Base-by-base conservation (phyloP, 2,113 vertebrate genomes). In the Neodon shergylaensis region DNA sequence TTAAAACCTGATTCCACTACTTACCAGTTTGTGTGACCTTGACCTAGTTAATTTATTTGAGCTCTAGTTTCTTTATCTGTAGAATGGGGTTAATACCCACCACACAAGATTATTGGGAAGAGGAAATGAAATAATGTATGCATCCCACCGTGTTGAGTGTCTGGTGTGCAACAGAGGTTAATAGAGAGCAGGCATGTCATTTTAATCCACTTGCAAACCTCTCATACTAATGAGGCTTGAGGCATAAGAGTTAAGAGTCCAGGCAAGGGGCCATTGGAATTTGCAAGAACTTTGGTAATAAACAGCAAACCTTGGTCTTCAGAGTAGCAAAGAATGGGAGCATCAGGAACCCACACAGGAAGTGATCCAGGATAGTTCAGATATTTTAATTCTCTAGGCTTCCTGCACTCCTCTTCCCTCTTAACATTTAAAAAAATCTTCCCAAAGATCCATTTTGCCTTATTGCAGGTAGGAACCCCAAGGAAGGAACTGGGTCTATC, bases 21-120 rank as follows among this genome's bases (percentile, higher is more conserved):
- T 88, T 88, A 82, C 26, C 52, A 77, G 33, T 22, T 94, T 49
- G 36, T 28, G 42, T 86, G 39, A 13, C 14, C 39, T 79, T 66
- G 82, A 81, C 42, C 44, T 81, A 47, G 28, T 81, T 92, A 42
- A 83, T 94, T 76, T 65, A 26, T 58, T 63, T 94, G 84, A 94
- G 26, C 36, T 54, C 92, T 79, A 11, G 52, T 87, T 89, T 83
- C 63, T 92, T 93, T 47, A 87, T 63, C 83, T 95, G 22, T 83
- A 74, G 91, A 90, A 89, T 70, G 66, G 81, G n/a, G n/a, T 88
- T 81, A 65, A 49, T 19, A 68, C 22, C 21, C 14, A 82, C 16
- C 26, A 49, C 13, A 26, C 13, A 73, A n/a, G 3, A 54, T 26
- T 31, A 7, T 5, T 72, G n/a, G 81, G 68, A 90, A 84, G 3